Evolutionary conservation across 2,113 vertebrate genomes (phyloP), one percentile per base, ranked within the genome.

Genomic region (Morphnarchus princeps): DNA sequence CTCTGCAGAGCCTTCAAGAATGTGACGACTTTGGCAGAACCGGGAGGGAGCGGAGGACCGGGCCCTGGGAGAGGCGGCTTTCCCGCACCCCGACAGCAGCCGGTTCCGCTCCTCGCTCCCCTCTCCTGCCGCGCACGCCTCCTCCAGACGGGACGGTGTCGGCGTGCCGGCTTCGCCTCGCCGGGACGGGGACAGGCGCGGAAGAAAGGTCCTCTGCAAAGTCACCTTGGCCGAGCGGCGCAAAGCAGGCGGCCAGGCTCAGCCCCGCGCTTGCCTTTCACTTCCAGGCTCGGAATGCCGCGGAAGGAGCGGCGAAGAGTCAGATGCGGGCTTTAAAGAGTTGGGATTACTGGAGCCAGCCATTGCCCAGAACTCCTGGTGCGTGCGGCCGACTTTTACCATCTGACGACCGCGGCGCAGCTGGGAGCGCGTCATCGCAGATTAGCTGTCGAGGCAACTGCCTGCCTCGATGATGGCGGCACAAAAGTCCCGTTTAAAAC

Each of bases 181-280:
- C 24, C 0, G 0, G 17, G 5, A 38, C 0, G 0, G 20, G 57
- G 21, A 25, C 28, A 77, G 28, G 32, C 49, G 9, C n/a, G 25
- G 43, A 24, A 76, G 49, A 25, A 26, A 40, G 91, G 12, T 74
- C 29, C 59, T 82, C 73, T 65, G 42, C 22, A 22, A 71, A 26
- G 79, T 87, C 49, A 72, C 43, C 42, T 40, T 76, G 91, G 55
- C 47, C 32, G 47, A 24, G 55, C n/a, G 81, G 22, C 2, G 1
- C 22, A 34, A 62, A 81, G 20, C 43, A 61, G 2, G 0, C 3
- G 4, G 91, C 89, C 94, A 91, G 85, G 34, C 13, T 83, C 63
- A 52, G 57, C 16, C 42, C 16, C 29, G 70, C 15, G 10, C 63
- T 69, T 85, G 36, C 2, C 1, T 61, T 95, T 50, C 72, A 49